Conservation (phyloP, 2,888 invertebrate genomes). For the Alloplasta piceator region DNA sequence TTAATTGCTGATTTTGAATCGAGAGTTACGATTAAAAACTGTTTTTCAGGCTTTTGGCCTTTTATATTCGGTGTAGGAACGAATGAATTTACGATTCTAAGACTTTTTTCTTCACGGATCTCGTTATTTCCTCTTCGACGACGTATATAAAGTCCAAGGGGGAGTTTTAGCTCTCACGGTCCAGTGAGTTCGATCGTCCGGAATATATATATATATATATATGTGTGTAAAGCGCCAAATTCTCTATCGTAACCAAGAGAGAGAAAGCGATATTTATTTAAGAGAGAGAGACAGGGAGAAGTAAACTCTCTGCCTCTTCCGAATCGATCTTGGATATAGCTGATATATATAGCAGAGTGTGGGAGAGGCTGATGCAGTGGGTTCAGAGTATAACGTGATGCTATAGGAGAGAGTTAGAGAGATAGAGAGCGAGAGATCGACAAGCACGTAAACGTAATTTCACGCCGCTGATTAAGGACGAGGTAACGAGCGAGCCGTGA, state of each 20-base stretch:
- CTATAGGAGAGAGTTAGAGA: neutral
- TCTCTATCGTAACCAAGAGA: neutral
- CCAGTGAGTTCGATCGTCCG: constrained; percentile 14
- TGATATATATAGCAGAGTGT: constrained; percentile 8
- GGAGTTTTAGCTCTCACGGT: neutral
- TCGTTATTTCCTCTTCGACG: constrained; percentile 3
- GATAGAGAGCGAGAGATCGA: constrained; percentile 56
- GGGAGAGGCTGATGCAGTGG: constrained; percentile 7
- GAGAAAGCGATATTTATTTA: neutral
- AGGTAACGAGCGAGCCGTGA: constrained; percentile 70
- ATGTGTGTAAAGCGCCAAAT: neutral
- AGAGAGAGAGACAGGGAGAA: too few species aligned
- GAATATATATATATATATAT: neutral
- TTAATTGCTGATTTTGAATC: too few species aligned
- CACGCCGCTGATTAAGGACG: constrained; percentile 70
- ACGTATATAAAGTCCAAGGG: neutral
- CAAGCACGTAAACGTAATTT: constrained; percentile 70
- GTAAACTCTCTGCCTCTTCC: constrained; percentile 23
- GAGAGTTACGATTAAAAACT: too few species aligned
- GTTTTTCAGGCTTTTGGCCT: too few species aligned
- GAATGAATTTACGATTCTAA: constrained; percentile 4
- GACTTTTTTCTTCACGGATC: constrained; percentile 4
- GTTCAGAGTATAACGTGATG: constrained; percentile 9
- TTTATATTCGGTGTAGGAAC: neutral
- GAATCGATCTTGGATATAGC: constrained; percentile 47